These are phyloP conservation scores for Notodonta dromedarius DNA, from an alignment of 2,888 invertebrate species.

Conservation along the genomic window DNA sequence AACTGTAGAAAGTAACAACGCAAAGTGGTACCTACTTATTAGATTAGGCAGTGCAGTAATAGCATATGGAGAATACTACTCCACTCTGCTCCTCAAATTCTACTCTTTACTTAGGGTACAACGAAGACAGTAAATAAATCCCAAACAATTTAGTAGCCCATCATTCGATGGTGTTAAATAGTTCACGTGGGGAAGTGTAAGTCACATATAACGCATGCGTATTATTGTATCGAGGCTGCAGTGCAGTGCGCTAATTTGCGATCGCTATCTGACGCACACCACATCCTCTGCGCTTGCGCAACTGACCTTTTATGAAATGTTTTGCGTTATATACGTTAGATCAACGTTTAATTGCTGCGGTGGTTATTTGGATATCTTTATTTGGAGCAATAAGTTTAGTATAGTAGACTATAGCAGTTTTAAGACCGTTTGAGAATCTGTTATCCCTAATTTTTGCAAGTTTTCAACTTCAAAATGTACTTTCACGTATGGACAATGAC, in stretches of 20 bases:
- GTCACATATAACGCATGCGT: slow-evolving; percentile 26
- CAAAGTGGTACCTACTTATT: too few relatives aligned
- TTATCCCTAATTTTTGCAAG: too few relatives aligned
- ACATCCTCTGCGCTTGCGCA: slow-evolving; percentile 42
- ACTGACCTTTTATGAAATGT: slow-evolving; percentile 29
- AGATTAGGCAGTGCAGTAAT: too few relatives aligned
- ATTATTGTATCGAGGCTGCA: slow-evolving; percentile 23
- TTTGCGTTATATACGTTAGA: slow-evolving; percentile 5
- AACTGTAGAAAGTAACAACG: background rate
- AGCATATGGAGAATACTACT: background rate
- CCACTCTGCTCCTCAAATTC: too few relatives aligned
- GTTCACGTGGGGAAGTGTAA: slow-evolving; percentile 26
- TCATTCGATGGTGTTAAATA: background rate
- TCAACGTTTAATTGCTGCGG: background rate
- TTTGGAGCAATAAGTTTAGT: background rate
- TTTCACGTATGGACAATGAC: too few relatives aligned
- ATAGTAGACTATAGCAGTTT: background rate
- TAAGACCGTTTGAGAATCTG: too few relatives aligned
- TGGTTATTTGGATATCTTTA: background rate
- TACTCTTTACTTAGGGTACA: too few relatives aligned
- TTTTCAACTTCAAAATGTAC: too few relatives aligned
- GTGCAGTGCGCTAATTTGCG: slow-evolving; percentile 38
- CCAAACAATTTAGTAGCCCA: background rate
- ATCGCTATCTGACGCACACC: slow-evolving; percentile 35
- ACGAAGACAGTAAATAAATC: too few relatives aligned